These are phyloP conservation scores for Graptemys geographica DNA, from an alignment of 2,797 vertebrate species.

Conservation along the genomic window DNA sequence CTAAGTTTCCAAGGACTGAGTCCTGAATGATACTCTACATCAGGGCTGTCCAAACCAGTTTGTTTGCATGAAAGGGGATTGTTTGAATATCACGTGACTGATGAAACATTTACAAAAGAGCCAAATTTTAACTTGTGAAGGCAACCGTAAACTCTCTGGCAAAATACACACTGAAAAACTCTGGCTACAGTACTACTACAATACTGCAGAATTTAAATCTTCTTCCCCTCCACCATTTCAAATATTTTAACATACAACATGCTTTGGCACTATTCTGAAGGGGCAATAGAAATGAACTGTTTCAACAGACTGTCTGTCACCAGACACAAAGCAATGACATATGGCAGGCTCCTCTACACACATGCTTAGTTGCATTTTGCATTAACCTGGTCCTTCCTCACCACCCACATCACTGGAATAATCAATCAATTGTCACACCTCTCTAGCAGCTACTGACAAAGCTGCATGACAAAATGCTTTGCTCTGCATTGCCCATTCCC, in stretches of 20 bases:
- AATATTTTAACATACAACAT: fast-evolving
- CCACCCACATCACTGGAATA: not conserved
- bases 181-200: not conserved
- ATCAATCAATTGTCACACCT: constrained; percentile 65
- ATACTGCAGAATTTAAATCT: not conserved
- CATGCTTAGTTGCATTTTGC: not conserved
- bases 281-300: not conserved
- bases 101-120: not conserved
- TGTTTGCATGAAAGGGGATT: not conserved
- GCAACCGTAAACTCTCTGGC: not conserved
- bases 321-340: not conserved
- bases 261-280: not conserved
- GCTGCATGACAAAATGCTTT: constrained; percentile 63
- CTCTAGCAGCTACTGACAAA: constrained; percentile 48
- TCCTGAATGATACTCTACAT: not conserved
- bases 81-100: not conserved
- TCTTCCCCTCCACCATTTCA: not conserved
- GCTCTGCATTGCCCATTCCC: not conserved
- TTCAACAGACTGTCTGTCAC: not conserved
- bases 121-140: not conserved
- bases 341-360: not conserved
- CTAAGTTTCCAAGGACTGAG: not conserved
- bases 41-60: not conserved
- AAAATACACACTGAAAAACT: fast-evolving
- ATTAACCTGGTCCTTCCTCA: not conserved